A percentile compares a stretch with the other conserved stretches of the same genome.
Evolutionary conservation across 2,113 vertebrate genomes (phyloP).

Genomic region (Hippocampus barbouri): DNA sequence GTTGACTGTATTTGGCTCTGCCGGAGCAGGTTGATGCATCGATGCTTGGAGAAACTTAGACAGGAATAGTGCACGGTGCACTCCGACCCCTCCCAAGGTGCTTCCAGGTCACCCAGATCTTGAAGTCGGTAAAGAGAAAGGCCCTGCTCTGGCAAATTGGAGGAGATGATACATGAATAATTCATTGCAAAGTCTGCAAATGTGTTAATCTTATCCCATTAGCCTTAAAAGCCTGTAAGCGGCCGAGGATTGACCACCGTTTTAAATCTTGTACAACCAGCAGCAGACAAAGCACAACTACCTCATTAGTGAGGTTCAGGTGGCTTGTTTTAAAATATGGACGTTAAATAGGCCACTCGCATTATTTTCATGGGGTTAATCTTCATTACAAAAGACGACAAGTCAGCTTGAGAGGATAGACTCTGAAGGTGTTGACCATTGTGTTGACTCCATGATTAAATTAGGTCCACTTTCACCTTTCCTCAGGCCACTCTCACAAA

Average conservation of each 20-base stretch:
- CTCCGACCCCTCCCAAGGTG: conserved; percentile 8
- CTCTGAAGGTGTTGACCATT: conserved; percentile 15
- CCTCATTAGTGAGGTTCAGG: conserved; percentile 31
- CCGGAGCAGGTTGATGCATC: conserved; percentile 8
- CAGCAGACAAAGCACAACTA: conserved; percentile 31
- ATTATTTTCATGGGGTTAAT: conserved; percentile 58
- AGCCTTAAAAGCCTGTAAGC: conserved; percentile 60
- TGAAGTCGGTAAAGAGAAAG: conserved; percentile 48
- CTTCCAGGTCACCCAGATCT: conserved; percentile 63
- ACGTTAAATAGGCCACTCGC: conserved; percentile 52
- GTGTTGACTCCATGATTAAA: conserved; percentile 42
- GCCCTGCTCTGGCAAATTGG: conserved; percentile 59
- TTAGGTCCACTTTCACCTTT: conserved; percentile 46
- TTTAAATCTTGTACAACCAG: conserved; percentile 49
- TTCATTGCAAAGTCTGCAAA: conserved; percentile 63
- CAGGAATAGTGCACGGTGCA: conserved; percentile 22
- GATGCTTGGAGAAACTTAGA: conserved; percentile 8
- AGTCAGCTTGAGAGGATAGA: conserved; percentile 31
- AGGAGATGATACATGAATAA: conserved; percentile 64
- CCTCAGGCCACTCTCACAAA: conserved; percentile 24
- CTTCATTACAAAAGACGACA: conserved; percentile 58
- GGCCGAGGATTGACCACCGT: conserved; percentile 51
- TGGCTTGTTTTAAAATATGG: conserved; percentile 42
- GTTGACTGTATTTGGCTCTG: neutral
- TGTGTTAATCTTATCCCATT: conserved; percentile 71